Evolutionary conservation across 2,797 vertebrate genomes (phyloP), one percentile per base, ranked within the genome.

Genomic region (Notolepis coatsorum): DNA sequence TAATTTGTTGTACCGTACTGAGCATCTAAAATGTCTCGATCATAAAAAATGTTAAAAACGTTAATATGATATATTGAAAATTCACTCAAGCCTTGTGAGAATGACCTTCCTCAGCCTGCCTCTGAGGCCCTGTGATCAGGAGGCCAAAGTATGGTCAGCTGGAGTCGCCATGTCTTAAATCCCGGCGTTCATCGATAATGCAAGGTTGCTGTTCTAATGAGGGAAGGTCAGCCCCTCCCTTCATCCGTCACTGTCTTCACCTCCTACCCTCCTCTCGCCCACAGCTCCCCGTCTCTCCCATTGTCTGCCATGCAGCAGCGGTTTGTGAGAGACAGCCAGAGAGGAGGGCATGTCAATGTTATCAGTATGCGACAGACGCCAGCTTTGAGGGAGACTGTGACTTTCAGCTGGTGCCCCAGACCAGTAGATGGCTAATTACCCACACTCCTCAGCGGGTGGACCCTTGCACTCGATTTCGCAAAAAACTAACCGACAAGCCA

Each of bases 311-410:
- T 46, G 61, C 61, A 45, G 77, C 73, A 30, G 62, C 57, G 73
- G 56, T 54, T 51, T 61, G 71, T n/a, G 50, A 38, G 15, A 80
- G 28, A 21, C 47, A 17, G 15, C 17, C 38, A 9, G 64, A 46
- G 79, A 81, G 63, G 67, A 80, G 79, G 71, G 76, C 81, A 60
- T 25, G 68, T 87, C 86, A 84, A 80, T 88, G 88, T 89, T 91
- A 91, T 91, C 88, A 80, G 82, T 73, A 53, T 55, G 80, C 74
- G 68, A 73, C 89, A 90, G 89, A 84, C 73, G 73, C 73, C 74
- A 59, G 85, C 80, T 80, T 69, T 61, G 77, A 85, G 81, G 73
- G 76, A 79, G 76, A 72, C 77, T 6, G 25, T 66, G 84, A 73
- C 74, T 82, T 84, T 84, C 66, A 60, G 73, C 72, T 48, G 58